Evolutionary conservation across 2,113 vertebrate species (phyloP), one percentile per base, ranked within the genome.

Genomic region (Rhadina sibilatrix): DNA sequence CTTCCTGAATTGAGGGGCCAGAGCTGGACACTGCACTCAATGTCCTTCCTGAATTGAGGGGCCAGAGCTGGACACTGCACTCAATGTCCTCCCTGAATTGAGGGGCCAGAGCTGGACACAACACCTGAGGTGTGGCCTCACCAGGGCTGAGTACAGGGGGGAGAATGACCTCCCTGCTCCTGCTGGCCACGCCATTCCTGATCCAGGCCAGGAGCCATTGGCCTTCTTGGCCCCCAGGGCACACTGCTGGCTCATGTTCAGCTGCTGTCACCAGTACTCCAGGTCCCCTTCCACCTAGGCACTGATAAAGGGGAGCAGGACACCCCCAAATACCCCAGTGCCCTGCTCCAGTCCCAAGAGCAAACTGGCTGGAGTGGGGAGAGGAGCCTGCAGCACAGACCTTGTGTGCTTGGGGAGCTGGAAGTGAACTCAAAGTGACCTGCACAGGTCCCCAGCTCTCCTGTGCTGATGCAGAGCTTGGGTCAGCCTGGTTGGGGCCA

Each of bases 331-430:
- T 27, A 8, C 30, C 33, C 71, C 44, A 23, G 50, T 20, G 60
- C 28, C 38, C 50, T n/a, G 49, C 19, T 50, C 53, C 69, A 49
- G 57, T 10, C 23, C 28, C 56, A 21, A 3, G 20, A 35, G 7
- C 10, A 60, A 52, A 52, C n/a, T 47, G 75, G 42, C 44, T 8
- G 2, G 38, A 37, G 18, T 2, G 22, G 40, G 56, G 65, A 85
- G 10, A 56, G 50, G 16, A 44, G 54, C 38, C 37, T 12, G 46
- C 60, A 56, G 86, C 24, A 70, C 40, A 79, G 25, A 27, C 35
- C 8, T 13, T 2, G 17, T 0, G 0, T 33, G 31, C 31, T 0
- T 25, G 33, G 18, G 35, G 12, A 71, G 33, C 33, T 52, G 57
- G 17, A 38, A 22, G 6, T 24, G 47, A 35, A 4, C 59, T 59